A percentile compares a stretch with the other conserved stretches of the same genome.
phyloP scores from a whole-genome alignment of 2,113 vertebrate species.

The Ceyx margarethae region DNA sequence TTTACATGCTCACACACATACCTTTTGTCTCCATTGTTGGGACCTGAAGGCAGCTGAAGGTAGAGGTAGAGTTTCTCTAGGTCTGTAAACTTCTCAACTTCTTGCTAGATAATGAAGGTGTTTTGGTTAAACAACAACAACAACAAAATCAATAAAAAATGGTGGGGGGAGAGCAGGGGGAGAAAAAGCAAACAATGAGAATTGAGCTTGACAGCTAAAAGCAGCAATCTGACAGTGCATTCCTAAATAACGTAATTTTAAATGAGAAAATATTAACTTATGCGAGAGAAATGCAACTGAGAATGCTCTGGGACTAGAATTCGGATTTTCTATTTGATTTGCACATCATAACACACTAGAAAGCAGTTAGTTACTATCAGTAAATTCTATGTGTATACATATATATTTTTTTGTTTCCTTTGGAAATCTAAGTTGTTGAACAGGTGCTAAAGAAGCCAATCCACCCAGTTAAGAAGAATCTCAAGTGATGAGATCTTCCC shows the following conservation, averaged over 20 bases:
- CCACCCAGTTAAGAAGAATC: neutral
- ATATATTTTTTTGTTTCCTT: neutral
- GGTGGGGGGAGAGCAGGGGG: neutral
- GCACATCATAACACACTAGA: neutral
- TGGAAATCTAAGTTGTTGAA: neutral
- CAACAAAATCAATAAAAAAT: neutral
- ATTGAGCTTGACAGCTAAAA: neutral
- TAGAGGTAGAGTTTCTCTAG: slow-evolving; percentile 99
- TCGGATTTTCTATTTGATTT: neutral
- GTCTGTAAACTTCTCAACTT: slow-evolving; percentile 99
- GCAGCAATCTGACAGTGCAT: neutral
- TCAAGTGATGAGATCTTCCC: neutral
- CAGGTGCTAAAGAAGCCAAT: neutral
- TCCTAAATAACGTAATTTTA: neutral
- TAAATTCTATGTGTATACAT: neutral
- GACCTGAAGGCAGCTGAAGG: slow-evolving; percentile 98
- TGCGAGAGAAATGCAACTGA: neutral
- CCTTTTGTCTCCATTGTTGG: slow-evolving; percentile 93
- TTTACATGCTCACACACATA: slow-evolving; percentile 61
- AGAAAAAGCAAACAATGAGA: neutral
- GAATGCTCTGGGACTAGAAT: neutral
- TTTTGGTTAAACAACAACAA: neutral
- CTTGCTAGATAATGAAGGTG: slow-evolving; percentile 84
- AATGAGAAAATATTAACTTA: neutral
- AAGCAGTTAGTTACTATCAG: neutral